phyloP scores from a whole-genome alignment of 1,140 invertebrate genomes.

The Achroia grisella region DNA sequence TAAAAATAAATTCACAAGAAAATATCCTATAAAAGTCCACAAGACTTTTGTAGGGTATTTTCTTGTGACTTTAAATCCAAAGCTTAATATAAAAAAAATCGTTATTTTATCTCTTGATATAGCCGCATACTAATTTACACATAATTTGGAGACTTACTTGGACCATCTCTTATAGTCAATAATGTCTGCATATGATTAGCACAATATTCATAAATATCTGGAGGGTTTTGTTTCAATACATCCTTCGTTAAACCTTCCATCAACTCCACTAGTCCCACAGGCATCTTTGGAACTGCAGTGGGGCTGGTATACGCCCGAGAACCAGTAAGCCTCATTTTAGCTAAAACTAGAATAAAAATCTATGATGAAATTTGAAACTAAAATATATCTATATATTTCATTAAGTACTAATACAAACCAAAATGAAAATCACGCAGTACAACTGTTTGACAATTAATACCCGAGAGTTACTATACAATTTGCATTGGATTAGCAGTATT shows the following conservation, averaged over 20 bases:
- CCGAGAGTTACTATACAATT: too few species aligned
- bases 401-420: too few species aligned
- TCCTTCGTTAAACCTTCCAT: slow-evolving; percentile 73
- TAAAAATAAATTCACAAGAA: too few species aligned
- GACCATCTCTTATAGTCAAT: slow-evolving; percentile 37
- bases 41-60: too few species aligned
- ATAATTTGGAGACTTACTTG: slow-evolving; percentile 24
- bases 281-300: slow-evolving; percentile 61
- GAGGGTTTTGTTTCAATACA: slow-evolving; percentile 67
- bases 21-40: too few species aligned
- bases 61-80: too few species aligned
- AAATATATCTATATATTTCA: too few species aligned
- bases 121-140: not conserved
- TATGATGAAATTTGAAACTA: slow-evolving; percentile 1
- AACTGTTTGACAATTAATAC: too few species aligned
- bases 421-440: too few species aligned
- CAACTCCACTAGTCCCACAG: slow-evolving; percentile 65
- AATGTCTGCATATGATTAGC: slow-evolving; percentile 67
- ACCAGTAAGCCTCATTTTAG: slow-evolving; percentile 27
- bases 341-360: slow-evolving; percentile 7
- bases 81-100: too few species aligned
- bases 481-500: too few species aligned
- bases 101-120: not conserved
- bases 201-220: slow-evolving; percentile 66
- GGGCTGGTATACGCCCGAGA: slow-evolving; percentile 26